Percentiles rank a stretch among this genome's conserved stretches.
These are phyloP conservation scores for Drosophila conformis DNA, from an alignment of 2,888 invertebrate species.

Conservation along the genomic window DNA sequence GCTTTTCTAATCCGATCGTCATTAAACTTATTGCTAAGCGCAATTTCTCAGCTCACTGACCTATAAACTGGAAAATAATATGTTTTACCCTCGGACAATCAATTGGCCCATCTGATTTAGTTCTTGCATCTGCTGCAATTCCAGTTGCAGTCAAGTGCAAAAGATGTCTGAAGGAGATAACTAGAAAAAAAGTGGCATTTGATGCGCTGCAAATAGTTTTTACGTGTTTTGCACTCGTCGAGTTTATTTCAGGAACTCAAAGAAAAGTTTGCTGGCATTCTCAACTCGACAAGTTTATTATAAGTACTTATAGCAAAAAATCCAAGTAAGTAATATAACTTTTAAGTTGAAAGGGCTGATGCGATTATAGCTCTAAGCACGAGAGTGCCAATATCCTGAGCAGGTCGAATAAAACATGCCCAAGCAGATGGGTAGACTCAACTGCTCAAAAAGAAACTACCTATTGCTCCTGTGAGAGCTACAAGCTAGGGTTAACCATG, in stretches of 20 bases:
- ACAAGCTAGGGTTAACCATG: not conserved
- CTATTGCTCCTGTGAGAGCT: too few species aligned
- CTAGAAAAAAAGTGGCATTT: not conserved
- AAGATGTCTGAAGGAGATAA: conserved; percentile 1
- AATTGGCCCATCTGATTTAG: not conserved
- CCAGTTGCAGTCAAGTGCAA: not conserved
- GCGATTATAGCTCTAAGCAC: not conserved
- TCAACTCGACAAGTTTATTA: not conserved
- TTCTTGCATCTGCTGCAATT: not conserved
- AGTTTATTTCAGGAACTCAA: not conserved
- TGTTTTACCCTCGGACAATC: not conserved
- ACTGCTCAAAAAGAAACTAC: not conserved
- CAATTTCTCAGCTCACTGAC: conserved; percentile 2
- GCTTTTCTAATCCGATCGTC: not conserved
- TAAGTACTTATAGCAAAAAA: not conserved
- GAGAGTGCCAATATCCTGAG: not conserved
- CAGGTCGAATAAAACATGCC: not conserved
- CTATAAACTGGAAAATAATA: not conserved
- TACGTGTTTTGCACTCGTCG: not conserved
- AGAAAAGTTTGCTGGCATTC: not conserved
- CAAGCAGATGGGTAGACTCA: not conserved
- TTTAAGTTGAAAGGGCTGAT: not conserved
- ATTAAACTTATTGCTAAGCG: not conserved
- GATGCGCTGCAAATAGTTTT: not conserved
- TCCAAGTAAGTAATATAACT: not conserved